Conservation (phyloP, 2,113 vertebrate species). For the Chionis minor region DNA sequence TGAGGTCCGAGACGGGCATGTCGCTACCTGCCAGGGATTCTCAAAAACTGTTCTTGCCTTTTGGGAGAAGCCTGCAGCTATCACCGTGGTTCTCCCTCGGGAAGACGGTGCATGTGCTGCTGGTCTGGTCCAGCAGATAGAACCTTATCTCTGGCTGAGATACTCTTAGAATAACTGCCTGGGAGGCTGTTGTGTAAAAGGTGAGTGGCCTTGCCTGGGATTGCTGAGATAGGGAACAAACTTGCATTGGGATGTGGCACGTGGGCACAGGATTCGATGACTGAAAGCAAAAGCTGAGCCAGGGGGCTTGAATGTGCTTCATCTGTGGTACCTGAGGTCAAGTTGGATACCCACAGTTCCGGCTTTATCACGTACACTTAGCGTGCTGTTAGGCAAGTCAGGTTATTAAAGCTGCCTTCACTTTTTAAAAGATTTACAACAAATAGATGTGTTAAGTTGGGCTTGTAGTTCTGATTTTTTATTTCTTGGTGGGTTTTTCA, state of each 20-base stretch:
- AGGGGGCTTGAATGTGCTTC: background rate
- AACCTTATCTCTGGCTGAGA: background rate
- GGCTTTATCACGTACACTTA: accelerated
- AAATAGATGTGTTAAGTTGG: accelerated
- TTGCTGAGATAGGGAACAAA: accelerated
- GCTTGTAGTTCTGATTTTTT: background rate
- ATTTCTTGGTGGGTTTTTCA: background rate
- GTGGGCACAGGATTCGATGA: accelerated
- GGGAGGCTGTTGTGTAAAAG: background rate
- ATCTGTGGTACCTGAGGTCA: accelerated
- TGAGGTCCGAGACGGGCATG: background rate
- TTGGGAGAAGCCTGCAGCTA: background rate
- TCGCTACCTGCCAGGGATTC: background rate
- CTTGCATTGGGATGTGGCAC: accelerated
- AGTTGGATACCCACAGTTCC: background rate
- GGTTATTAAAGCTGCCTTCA: background rate
- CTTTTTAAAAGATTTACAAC: background rate
- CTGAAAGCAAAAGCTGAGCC: background rate
- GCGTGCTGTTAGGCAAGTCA: too few species aligned
- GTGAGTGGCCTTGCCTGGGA: background rate
- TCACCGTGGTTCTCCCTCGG: accelerated
- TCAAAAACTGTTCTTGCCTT: background rate
- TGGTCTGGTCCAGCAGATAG: background rate
- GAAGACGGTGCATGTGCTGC: accelerated
- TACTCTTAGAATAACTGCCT: background rate